These are phyloP conservation scores for Buathra laborator DNA, from an alignment of 2,888 invertebrate species.

Conservation along the genomic window DNA sequence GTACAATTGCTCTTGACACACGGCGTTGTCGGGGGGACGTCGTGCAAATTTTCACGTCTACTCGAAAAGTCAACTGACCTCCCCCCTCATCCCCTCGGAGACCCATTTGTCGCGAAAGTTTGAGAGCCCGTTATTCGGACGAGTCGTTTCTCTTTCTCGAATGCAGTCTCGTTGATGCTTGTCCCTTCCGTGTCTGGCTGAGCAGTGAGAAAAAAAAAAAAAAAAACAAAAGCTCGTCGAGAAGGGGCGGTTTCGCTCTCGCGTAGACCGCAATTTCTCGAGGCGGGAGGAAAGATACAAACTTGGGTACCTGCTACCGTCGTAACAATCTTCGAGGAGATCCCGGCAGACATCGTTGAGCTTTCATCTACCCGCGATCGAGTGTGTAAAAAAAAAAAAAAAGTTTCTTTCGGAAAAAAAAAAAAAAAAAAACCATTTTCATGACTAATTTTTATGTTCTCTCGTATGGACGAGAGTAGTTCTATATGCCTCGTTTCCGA, in stretches of 20 bases:
- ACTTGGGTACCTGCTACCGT: constrained; percentile 31
- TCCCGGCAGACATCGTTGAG: constrained; percentile 26
- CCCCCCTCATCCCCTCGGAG: constrained; percentile 30
- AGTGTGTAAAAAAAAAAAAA: constrained; percentile 21
- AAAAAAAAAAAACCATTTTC: constrained; percentile 28
- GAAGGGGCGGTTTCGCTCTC: not conserved
- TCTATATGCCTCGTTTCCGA: not conserved
- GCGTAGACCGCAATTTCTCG: constrained; percentile 45
- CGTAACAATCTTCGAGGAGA: constrained; percentile 61
- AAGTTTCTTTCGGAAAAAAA: constrained; percentile 15
- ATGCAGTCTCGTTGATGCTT: not conserved
- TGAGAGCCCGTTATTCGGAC: constrained; percentile 38
- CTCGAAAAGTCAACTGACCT: constrained; percentile 53
- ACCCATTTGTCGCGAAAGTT: constrained; percentile 52
- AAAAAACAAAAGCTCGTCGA: not conserved
- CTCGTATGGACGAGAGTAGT: not conserved
- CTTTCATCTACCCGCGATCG: constrained; percentile 45
- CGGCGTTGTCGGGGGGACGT: not conserved
- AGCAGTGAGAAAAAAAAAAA: not conserved
- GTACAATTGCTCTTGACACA: constrained; percentile 47
- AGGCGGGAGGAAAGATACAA: constrained; percentile 50
- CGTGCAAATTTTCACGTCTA: constrained; percentile 46
- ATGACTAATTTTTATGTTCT: not conserved
- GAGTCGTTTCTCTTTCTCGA: constrained; percentile 15
- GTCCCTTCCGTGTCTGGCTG: constrained; percentile 16